phyloP scores from a whole-genome alignment of 2,888 invertebrate genomes.

The Tetragonisca angustula region DNA sequence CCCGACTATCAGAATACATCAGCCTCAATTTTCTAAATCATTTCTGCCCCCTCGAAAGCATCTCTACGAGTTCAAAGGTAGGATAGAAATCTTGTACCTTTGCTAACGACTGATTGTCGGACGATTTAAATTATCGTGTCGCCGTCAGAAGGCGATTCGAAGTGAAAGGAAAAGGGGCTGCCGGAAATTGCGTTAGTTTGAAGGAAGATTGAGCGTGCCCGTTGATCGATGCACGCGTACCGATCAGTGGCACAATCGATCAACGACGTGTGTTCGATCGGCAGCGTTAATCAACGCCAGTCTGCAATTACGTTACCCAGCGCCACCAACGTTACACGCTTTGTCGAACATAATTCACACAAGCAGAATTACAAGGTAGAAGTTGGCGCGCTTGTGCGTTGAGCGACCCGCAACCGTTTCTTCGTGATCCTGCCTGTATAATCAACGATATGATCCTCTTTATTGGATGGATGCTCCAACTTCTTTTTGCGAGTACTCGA shows the following conservation, averaged over 20 bases:
- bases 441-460: slow-evolving; percentile 1
- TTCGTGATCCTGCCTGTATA: neutral
- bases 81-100: too few species aligned
- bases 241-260: slow-evolving; percentile 42
- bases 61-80: too few species aligned
- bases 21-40: too few species aligned
- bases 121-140: slow-evolving; percentile 5
- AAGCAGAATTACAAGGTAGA: slow-evolving; percentile 39
- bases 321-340: slow-evolving; percentile 45
- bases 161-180: neutral
- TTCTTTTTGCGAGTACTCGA: too few species aligned
- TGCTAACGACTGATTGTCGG: too few species aligned
- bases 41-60: too few species aligned
- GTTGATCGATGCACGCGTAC: slow-evolving; percentile 20
- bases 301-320: slow-evolving; percentile 44
- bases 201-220: slow-evolving; percentile 26
- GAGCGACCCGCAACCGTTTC: neutral
- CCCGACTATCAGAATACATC: too few species aligned
- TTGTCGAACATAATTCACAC: slow-evolving; percentile 47
- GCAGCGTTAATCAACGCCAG: slow-evolving; percentile 53
- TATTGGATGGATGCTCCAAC: neutral
- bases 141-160: neutral
- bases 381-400: neutral
- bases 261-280: slow-evolving; percentile 47
- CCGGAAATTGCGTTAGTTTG: slow-evolving; percentile 32